Conservation (phyloP, 2,797 vertebrate genomes). For the Eulemur rubriventer region DNA sequence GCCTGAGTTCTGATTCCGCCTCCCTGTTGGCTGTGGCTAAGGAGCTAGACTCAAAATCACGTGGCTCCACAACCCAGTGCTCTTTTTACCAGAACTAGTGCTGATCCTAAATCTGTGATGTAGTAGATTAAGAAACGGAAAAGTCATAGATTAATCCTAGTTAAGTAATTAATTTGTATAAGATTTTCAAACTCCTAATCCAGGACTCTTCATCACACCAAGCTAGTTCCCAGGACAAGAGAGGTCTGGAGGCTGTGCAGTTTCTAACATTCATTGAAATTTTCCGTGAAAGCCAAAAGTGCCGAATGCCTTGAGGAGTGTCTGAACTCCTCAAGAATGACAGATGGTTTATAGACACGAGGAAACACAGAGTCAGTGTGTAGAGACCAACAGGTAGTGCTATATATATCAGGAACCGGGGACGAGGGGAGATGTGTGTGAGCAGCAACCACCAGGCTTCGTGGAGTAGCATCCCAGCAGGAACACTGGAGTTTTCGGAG, state of each 20-base stretch:
- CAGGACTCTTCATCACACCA: neutral
- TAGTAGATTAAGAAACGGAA: neutral
- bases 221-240: neutral
- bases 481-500: neutral
- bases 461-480: neutral
- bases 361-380: neutral
- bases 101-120: conserved; percentile 2
- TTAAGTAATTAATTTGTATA: neutral
- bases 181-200: neutral
- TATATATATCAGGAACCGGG: neutral
- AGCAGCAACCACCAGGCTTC: neutral
- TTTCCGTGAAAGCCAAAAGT: neutral
- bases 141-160: neutral
- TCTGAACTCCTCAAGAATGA: neutral
- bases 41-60: neutral
- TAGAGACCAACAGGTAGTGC: neutral
- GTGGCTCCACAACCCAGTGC: neutral
- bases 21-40: neutral
- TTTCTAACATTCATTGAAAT: neutral
- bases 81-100: neutral
- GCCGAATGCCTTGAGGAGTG: neutral
- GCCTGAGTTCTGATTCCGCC: neutral
- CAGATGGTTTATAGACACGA: neutral
- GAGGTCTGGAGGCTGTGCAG: neutral
- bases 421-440: neutral